Percentiles rank a stretch among this genome's conserved stretches.
Conservation (phyloP, 2,888 invertebrate genomes). For the Schizotus pectinicornis region DNA sequence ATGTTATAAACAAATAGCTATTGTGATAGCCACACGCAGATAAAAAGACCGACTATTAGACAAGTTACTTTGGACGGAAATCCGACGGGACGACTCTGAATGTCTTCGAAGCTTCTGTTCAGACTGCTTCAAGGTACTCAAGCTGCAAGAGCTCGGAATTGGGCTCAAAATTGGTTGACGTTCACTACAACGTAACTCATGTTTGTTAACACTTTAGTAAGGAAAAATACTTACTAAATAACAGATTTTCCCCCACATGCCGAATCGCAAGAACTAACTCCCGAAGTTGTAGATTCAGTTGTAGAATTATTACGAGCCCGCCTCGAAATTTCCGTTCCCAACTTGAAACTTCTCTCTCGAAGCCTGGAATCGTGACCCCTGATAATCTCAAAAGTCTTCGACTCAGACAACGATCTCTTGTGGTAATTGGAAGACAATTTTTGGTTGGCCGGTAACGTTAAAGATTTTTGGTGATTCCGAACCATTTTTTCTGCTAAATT, state of each 20-base stretch:
- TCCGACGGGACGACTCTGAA: conserved; percentile 62
- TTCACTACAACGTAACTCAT: conserved; percentile 62
- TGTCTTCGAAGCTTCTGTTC: conserved; percentile 55
- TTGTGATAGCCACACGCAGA: not conserved
- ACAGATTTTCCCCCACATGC: conserved; percentile 66
- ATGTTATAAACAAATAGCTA: no score
- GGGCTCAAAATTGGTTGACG: conserved; percentile 83
- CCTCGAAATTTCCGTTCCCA: conserved; percentile 16
- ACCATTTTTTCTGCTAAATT: no score
- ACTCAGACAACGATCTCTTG: conserved; percentile 71
- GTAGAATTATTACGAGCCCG: conserved; percentile 62
- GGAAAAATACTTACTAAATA: conserved; percentile 48
- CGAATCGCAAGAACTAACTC: conserved; percentile 83
- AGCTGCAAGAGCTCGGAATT: conserved; percentile 83
- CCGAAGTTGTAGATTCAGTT: conserved; percentile 83
- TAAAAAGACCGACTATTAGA: conserved; percentile 4
- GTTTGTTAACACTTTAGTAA: not conserved
- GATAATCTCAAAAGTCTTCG: conserved; percentile 70
- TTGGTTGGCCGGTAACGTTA: conserved; percentile 66
- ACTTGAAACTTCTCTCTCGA: conserved; percentile 33
- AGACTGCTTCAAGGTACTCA: conserved; percentile 55
- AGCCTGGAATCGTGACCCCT: conserved; percentile 51
- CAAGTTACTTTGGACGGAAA: conserved; percentile 64
- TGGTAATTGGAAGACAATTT: conserved; percentile 61
- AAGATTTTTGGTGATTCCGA: conserved; percentile 14